These are phyloP conservation scores for Agonopterix heracliana DNA, from an alignment of 2,888 invertebrate genomes.

Conservation along the genomic window DNA sequence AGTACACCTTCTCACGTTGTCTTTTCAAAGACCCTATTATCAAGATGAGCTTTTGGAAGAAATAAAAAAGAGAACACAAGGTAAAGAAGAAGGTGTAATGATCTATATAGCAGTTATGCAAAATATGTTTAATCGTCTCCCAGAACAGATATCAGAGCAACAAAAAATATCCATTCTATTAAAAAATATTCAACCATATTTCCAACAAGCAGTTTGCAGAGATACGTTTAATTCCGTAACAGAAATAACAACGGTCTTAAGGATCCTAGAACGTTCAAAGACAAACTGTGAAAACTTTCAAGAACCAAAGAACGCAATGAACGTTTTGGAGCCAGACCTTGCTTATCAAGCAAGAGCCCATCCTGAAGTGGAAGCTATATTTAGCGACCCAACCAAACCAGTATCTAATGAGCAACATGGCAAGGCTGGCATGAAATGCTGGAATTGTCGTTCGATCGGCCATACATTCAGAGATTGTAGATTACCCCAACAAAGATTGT, in stretches of 20 bases:
- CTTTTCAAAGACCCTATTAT: constrained; percentile 5
- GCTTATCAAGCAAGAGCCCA: background rate
- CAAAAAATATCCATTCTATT: constrained; percentile 3
- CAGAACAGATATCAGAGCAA: background rate
- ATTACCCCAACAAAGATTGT: constrained; percentile 5
- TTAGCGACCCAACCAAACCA: background rate
- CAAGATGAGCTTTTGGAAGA: constrained; percentile 7
- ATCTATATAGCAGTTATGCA: constrained; percentile 5
- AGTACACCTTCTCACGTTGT: background rate
- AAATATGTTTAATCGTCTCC: constrained; percentile 7
- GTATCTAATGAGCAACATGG: background rate
- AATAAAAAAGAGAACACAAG: constrained; percentile 7
- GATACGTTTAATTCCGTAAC: constrained; percentile 1
- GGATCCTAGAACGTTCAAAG: constrained; percentile 8
- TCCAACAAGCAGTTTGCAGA: constrained; percentile 7
- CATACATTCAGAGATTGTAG: constrained; percentile 9
- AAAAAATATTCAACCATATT: too few species aligned
- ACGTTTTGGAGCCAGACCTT: constrained; percentile 7
- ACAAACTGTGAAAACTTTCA: constrained; percentile 10
- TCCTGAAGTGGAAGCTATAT: background rate
- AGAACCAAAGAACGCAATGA: constrained; percentile 3
- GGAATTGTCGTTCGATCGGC: constrained; percentile 10
- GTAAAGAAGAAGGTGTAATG: constrained; percentile 1
- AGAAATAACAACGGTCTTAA: background rate
- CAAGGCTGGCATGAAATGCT: constrained; percentile 1